Percentiles rank a stretch among this genome's conserved stretches.
These are phyloP conservation scores for Apis laboriosa DNA, from an alignment of 1,140 invertebrate species.

Conservation along the genomic window DNA sequence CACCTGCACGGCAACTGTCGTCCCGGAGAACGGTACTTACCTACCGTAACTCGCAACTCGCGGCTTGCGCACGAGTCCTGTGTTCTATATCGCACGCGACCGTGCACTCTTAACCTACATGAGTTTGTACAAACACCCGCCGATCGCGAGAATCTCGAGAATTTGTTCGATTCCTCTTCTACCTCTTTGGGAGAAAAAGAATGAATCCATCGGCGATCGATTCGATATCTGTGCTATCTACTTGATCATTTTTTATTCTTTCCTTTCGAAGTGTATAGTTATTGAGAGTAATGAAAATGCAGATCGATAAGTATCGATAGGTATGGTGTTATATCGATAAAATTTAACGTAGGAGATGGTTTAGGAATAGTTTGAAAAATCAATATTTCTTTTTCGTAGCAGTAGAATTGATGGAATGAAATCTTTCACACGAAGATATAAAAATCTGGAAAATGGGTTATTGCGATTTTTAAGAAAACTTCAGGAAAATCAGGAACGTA, in stretches of 20 bases:
- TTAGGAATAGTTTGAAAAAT: too few relatives aligned
- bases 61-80: slow-evolving; percentile 32
- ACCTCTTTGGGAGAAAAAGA: neutral
- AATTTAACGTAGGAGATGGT: too few relatives aligned
- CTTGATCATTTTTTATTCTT: neutral
- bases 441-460: neutral
- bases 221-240: too few relatives aligned
- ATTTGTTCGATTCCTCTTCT: neutral
- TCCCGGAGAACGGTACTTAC: slow-evolving; percentile 52
- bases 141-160: neutral
- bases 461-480: too few relatives aligned
- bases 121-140: slow-evolving; percentile 10
- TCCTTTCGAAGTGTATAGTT: neutral
- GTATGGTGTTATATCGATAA: too few relatives aligned
- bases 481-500: neutral
- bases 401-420: too few relatives aligned
- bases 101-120: slow-evolving; percentile 55
- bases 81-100: slow-evolving; percentile 27
- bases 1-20: slow-evolving; percentile 60
- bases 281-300: too few relatives aligned
- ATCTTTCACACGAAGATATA: too few relatives aligned
- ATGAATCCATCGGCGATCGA: too few relatives aligned
- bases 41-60: slow-evolving; percentile 50
- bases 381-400: neutral
- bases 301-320: too few relatives aligned